Evolutionary conservation across 2,797 vertebrate genomes (phyloP).

Genomic region (Astyanax mexicanus): DNA sequence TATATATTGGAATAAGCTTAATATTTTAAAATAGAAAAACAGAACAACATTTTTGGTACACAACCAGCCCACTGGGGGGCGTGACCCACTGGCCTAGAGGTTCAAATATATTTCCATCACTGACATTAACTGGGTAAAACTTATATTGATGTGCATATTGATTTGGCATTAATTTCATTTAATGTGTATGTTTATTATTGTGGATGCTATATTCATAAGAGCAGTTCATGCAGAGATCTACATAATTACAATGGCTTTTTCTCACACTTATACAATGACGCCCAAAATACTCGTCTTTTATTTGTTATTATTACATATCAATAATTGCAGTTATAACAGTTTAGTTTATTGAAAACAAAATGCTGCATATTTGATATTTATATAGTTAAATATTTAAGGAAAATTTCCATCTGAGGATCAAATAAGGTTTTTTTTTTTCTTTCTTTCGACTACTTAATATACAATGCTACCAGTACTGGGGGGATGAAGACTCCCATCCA

Average conservation of each 20-base stretch:
- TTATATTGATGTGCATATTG: too few relatives aligned
- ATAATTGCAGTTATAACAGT: not conserved
- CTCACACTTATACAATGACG: not conserved
- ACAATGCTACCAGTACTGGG: too few relatives aligned
- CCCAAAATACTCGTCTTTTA: not conserved
- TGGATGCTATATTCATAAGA: not conserved
- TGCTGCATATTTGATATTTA: slow-evolving; percentile 17
- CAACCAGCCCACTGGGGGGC: too few relatives aligned
- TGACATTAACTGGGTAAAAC: not conserved
- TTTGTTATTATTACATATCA: not conserved
- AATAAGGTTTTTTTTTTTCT: too few relatives aligned
- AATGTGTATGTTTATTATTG: too few relatives aligned
- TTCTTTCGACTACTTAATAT: too few relatives aligned
- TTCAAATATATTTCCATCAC: not conserved
- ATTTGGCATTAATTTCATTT: too few relatives aligned
- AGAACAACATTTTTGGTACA: too few relatives aligned
- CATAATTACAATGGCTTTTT: not conserved
- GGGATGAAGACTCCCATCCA: too few relatives aligned
- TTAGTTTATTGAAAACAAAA: slow-evolving; percentile 18
- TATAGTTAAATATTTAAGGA: not conserved
- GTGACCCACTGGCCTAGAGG: too few relatives aligned
- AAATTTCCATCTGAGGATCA: slow-evolving; percentile 5
- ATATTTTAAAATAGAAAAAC: too few relatives aligned
- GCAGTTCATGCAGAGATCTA: not conserved
- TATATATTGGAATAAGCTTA: too few relatives aligned